Evolutionary conservation across 2,797 vertebrate species (phyloP).

Genomic region (Myoxocephalus aenaeus): DNA sequence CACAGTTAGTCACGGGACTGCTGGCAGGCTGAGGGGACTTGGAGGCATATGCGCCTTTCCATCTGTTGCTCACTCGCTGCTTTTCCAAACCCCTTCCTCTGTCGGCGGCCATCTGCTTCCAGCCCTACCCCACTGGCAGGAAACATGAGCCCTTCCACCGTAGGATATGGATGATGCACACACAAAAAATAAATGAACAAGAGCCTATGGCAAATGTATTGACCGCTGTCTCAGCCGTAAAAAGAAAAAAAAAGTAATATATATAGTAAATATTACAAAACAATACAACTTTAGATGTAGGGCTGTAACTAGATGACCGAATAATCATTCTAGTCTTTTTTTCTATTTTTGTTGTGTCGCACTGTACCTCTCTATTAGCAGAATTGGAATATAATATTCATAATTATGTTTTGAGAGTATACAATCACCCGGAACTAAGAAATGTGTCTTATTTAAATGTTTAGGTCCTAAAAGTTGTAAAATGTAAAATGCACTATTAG

Average conservation of each 20-base stretch:
- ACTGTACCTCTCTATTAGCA: background rate
- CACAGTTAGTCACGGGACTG: constrained; percentile 84
- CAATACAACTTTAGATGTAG: background rate
- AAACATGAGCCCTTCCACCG: constrained; percentile 79
- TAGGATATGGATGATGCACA: constrained; percentile 79
- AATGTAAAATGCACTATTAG: no score
- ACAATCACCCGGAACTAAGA: background rate
- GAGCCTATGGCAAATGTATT: constrained; percentile 47
- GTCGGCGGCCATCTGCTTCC: constrained; percentile 86
- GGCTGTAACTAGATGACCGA: background rate
- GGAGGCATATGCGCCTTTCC: constrained; percentile 84
- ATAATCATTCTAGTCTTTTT: background rate
- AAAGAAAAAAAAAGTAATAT: constrained; percentile 8
- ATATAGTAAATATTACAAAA: constrained; percentile 8
- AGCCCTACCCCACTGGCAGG: constrained; percentile 84
- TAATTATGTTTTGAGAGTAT: background rate
- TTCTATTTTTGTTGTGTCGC: no score
- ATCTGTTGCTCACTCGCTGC: constrained; percentile 84
- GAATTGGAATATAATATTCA: background rate
- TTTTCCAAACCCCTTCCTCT: constrained; percentile 85
- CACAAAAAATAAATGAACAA: constrained; percentile 31
- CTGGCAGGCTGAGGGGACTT: constrained; percentile 84
- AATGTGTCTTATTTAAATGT: background rate
- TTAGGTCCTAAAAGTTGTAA: no score
- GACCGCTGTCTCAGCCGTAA: constrained; percentile 29